These are phyloP conservation scores for Heterocephalus glaber DNA, from an alignment of 2,113 vertebrate species.

Conservation along the genomic window DNA sequence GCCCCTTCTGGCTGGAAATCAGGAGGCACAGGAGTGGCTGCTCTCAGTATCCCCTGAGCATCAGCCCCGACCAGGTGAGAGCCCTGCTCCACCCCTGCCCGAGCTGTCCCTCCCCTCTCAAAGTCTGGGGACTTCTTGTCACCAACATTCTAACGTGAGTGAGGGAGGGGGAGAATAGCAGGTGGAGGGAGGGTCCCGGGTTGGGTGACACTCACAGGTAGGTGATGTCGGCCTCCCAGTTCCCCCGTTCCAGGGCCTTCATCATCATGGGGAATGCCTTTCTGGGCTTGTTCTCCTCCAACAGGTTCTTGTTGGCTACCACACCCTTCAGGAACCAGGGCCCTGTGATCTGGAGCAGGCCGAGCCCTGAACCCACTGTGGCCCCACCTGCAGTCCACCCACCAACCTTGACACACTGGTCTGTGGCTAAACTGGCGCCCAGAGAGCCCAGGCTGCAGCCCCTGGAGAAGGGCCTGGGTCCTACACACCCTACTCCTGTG, in stretches of 20 bases:
- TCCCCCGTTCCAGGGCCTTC: not conserved
- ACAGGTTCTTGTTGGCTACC: fast-evolving
- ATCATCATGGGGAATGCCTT: not conserved
- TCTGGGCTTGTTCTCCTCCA: fast-evolving
- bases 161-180: not conserved
- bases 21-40: not conserved
- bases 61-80: fast-evolving
- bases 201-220: not conserved
- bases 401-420: no score
- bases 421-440: not conserved
- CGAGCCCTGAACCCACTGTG: not conserved
- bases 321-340: not conserved
- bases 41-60: not conserved
- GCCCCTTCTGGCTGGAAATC: not conserved
- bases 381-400: fast-evolving
- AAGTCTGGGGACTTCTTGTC: not conserved
- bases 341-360: not conserved
- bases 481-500: fast-evolving
- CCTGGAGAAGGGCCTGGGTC: not conserved
- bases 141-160: no score
- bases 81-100: fast-evolving
- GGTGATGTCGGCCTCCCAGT: not conserved
- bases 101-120: not conserved
- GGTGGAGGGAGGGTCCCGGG: fast-evolving
- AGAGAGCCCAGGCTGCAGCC: not conserved